Evolutionary conservation across 1,140 invertebrate species (phyloP), one percentile per base, ranked within the genome.

Genomic region (Theocolax elegans): DNA sequence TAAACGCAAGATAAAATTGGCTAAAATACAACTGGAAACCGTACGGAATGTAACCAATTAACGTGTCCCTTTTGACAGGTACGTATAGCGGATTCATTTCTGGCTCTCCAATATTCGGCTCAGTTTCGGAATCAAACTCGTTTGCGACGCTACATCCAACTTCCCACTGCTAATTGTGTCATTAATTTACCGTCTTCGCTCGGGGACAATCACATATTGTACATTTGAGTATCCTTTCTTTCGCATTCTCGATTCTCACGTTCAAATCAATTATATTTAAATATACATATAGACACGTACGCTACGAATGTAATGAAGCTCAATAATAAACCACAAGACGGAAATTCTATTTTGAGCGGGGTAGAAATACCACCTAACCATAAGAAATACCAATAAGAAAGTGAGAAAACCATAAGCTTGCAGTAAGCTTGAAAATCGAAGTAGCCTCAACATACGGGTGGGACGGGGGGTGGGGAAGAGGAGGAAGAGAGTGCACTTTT

Each of bases 91-190:
- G 54, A 68, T 68, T 60, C 12, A 25, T 31, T 54, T 25, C 27
- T 31, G 1, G 4, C 7, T 54, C 51, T 54, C 58, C 40, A 15
- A 46, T 46, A 21, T 60, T 60, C 46, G 23, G 31, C 29, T n/a
- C 15, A 17, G 15, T 17, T 19, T 19, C 19, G 53, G 31, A 66
- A 66, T 44, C 48, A 40, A 49, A 67, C 4, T 58, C 53, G 54
- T 67, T 67, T 59, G 53, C 29, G 27, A 42, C 65, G 65, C 54
- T 59, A 67, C 65, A 67, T 67, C 65, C 59, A 67, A 67, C 54
- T 59, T 51, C 25, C 4, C 35, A 29, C 15, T 46, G 21, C 54
- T 62, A 68, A 68, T 68, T 68, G 66, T 68, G 23, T 62, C 66
- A 62, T 68, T 68, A 60, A 35, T 63, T 69, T 54, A 23, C n/a